A percentile compares a stretch with the other conserved stretches of the same genome.
Conservation (phyloP, 2,113 vertebrate genomes). For the Ariopsis seemanni region DNA sequence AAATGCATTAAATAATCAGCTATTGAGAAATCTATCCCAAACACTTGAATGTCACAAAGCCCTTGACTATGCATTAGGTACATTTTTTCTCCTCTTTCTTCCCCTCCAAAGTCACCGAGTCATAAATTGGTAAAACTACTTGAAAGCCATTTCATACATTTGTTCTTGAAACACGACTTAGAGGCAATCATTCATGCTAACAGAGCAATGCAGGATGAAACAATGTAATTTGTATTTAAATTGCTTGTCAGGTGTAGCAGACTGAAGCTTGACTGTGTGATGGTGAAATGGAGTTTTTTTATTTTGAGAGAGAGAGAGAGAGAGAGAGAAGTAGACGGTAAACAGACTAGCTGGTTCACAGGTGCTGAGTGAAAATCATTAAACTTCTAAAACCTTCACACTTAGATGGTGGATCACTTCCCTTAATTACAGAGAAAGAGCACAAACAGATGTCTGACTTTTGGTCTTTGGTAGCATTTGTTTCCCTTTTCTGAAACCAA, state of each 20-base stretch:
- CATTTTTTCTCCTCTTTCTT: background rate
- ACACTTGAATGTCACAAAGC: background rate
- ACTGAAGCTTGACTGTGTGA: constrained; percentile 6
- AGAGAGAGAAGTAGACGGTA: background rate
- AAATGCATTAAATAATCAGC: background rate
- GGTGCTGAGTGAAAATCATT: constrained; percentile 50
- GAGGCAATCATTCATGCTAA: constrained; percentile 23
- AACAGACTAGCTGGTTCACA: constrained; percentile 35
- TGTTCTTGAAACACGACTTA: background rate
- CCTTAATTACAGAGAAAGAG: constrained; percentile 29
- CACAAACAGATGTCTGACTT: constrained; percentile 1
- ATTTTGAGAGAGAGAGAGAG: too few relatives aligned
- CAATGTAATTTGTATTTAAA: constrained; percentile 46
- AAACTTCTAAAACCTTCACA: constrained; percentile 52
- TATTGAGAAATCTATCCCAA: background rate
- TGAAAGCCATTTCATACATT: constrained; percentile 24
- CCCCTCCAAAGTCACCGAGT: background rate
- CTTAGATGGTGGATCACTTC: constrained; percentile 50
- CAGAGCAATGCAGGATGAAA: constrained; percentile 36
- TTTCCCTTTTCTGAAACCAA: background rate
- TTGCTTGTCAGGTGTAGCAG: constrained; percentile 30
- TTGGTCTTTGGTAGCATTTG: background rate
- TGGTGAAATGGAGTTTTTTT: background rate
- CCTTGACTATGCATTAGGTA: background rate
- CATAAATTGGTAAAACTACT: background rate